These are phyloP conservation scores for Hybognathus amarus DNA, from an alignment of 2,797 vertebrate species.

Conservation along the genomic window DNA sequence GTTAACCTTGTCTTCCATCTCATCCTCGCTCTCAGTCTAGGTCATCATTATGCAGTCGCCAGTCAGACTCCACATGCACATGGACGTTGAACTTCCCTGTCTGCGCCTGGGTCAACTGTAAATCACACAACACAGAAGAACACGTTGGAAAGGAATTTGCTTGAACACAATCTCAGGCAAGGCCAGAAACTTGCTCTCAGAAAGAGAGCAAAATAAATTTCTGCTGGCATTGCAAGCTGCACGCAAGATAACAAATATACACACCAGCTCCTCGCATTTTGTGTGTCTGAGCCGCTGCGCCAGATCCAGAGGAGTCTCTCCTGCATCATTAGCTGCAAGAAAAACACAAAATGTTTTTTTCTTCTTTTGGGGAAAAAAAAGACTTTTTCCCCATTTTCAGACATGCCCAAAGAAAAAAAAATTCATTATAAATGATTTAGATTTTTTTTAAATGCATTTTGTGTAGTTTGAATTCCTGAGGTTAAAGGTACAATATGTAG, in stretches of 20 bases:
- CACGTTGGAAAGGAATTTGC: not conserved
- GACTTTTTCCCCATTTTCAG: no score
- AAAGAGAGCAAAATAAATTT: not conserved
- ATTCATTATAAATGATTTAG: not conserved
- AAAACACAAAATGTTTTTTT: no score
- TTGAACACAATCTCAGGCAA: not conserved
- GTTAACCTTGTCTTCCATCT: conserved; percentile 91
- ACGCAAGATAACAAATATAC: conserved; percentile 55
- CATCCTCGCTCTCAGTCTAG: conserved; percentile 96
- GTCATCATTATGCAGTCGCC: conserved; percentile 92
- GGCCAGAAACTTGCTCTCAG: not conserved
- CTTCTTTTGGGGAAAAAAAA: no score
- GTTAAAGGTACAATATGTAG: not conserved
- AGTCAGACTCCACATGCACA: conserved; percentile 96
- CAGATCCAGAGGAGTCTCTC: conserved; percentile 91
- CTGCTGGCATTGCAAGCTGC: not conserved
- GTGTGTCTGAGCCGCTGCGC: conserved; percentile 86
- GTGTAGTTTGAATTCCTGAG: not conserved
- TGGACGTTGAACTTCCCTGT: conserved; percentile 94
- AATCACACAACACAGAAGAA: conserved; percentile 24
- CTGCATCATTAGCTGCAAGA: conserved; percentile 86
- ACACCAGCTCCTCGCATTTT: conserved; percentile 93
- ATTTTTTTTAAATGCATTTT: not conserved
- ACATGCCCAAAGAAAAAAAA: no score
- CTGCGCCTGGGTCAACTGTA: conserved; percentile 88